Conservation (phyloP, 2,797 vertebrate species). For the Tokudaia muenninki region DNA sequence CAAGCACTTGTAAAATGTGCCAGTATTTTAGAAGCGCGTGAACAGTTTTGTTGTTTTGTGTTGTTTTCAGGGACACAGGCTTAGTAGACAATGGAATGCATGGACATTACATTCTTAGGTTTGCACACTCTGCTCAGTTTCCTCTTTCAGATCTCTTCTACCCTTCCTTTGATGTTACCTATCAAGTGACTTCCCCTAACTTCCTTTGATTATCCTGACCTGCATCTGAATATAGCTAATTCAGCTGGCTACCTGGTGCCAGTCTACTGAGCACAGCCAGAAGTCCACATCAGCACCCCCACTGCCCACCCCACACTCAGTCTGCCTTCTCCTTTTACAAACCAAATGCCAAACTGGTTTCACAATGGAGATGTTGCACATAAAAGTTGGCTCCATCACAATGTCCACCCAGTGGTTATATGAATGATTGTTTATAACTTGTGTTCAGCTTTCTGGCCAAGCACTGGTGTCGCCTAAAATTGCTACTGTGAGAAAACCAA, state of each 20-base stretch:
- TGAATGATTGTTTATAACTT: conserved; percentile 88
- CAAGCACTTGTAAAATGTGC: conserved; percentile 63
- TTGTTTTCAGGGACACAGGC: not conserved
- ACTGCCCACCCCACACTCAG: conserved; percentile 44
- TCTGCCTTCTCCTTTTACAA: conserved; percentile 83
- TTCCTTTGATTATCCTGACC: conserved; percentile 71
- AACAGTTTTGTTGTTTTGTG: conserved; percentile 50
- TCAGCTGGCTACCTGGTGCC: conserved; percentile 69
- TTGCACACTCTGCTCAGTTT: not conserved
- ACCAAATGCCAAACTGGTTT: conserved; percentile 85
- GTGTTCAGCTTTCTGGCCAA: conserved; percentile 84
- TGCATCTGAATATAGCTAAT: conserved; percentile 79
- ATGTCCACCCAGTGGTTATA: conserved; percentile 88
- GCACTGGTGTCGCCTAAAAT: conserved; percentile 89
- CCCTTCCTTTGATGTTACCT: conserved; percentile 7
- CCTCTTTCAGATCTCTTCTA: conserved; percentile 37
- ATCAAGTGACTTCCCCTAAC: conserved; percentile 59
- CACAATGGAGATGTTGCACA: conserved; percentile 83
- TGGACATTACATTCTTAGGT: not conserved
- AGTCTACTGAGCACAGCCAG: conserved; percentile 78
- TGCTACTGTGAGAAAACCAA: conserved; percentile 88
- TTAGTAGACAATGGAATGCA: conserved; percentile 28
- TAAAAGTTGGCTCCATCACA: conserved; percentile 82
- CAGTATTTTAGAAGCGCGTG: conserved; percentile 72
- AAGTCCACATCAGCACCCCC: conserved; percentile 78